phyloP scores from a whole-genome alignment of 2,113 vertebrate genomes.

The Speoplatyrhinus poulsoni region DNA sequence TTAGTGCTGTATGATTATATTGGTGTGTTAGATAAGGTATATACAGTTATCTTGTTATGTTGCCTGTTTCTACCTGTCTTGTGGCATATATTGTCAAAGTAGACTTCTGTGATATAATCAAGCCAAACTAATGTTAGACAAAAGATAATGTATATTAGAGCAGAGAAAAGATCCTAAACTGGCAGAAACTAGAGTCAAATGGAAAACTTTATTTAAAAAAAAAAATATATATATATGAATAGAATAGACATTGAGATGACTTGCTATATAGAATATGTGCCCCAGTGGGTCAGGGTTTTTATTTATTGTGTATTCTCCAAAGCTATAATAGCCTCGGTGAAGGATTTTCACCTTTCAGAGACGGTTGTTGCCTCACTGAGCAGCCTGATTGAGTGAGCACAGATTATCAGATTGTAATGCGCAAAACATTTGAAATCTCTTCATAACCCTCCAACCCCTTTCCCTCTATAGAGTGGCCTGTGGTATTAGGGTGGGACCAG shows the following conservation, averaged over 20 bases:
- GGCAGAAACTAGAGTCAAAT: not conserved
- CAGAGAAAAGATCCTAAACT: conserved; percentile 1
- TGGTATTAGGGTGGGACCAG: not conserved
- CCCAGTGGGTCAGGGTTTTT: conserved; percentile 6
- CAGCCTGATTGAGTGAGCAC: conserved; percentile 47
- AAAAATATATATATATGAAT: too few species aligned
- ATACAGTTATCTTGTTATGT: conserved; percentile 29
- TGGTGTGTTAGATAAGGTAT: conserved; percentile 4
- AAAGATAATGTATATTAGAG: conserved; percentile 6
- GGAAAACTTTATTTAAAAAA: not conserved
- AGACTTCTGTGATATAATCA: conserved; percentile 13
- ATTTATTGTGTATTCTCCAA: not conserved
- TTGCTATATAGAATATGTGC: not conserved
- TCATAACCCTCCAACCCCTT: conserved; percentile 33
- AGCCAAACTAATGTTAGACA: conserved; percentile 8
- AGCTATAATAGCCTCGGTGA: not conserved
- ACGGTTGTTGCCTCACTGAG: conserved; percentile 40
- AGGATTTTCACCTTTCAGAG: conserved; percentile 35
- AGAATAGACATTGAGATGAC: too few species aligned
- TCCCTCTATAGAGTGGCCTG: not conserved
- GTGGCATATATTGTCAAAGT: conserved; percentile 44
- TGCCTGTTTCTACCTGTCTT: conserved; percentile 41
- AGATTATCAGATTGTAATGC: conserved; percentile 69
- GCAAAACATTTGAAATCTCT: conserved; percentile 71
- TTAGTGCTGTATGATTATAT: not conserved